Evolutionary conservation across 2,113 vertebrate species (phyloP), one percentile per base, ranked within the genome.

Genomic region (Glaucomys volans): DNA sequence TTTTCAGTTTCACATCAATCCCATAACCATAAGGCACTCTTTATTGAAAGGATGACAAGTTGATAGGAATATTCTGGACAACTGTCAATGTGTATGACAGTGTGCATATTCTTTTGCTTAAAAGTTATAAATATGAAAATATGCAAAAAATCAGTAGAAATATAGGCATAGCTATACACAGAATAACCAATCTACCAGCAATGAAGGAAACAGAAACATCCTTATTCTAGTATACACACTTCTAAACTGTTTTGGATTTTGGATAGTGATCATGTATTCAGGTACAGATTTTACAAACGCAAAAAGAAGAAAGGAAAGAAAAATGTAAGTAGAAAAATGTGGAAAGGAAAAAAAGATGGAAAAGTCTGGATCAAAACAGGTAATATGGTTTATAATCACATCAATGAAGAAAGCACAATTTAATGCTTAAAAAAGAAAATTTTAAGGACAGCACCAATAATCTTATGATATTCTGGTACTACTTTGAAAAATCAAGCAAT

Each of bases 371-470:
- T 90, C 44, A 95, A 87, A 2, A 66, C 59, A 67, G 24, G 16
- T 35, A 79, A 87, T 80, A 22, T 90, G n/a, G 94, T 50, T 87
- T 59, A 83, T 0, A 92, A 16, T 87, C 40, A 94, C 2, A 1
- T 81, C 77, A 69, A 66, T 75, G 54, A 95, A 28, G 40, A 94
- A 76, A 92, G 35, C 37, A 92, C 13, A 92, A 94, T 35, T 59
- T 81, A 94, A 94, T 85, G 35, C 57, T 96, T 91, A 47, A 80
- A 71, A 87, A 84, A 59, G 35, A 59, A 76, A 72, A 93, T 72
- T 87, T 30, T 90, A 94, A 92, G 42, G 74, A 86, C 93, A 0
- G 14, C 2, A 94, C 5, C 22, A 76, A 80, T 50, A 80, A 96
- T 84, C 62, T 0, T 59, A 94, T 44, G 20, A 82, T 47, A 89